Base-by-base conservation (phyloP, 1,140 invertebrate genomes). In the Bombus confusus region DNA sequence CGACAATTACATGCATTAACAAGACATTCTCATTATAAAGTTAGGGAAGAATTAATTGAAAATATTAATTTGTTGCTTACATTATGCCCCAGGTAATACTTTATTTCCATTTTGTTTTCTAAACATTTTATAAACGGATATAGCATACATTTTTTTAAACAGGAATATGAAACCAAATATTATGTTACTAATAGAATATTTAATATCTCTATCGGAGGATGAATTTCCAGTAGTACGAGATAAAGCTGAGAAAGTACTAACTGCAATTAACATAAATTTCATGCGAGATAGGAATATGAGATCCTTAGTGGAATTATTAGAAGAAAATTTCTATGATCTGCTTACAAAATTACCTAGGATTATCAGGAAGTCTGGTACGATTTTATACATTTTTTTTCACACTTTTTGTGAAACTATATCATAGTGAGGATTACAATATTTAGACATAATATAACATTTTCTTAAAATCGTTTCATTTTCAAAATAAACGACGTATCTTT, bases 201-300 rank as follows among this genome's bases (percentile, higher is more conserved):
- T 97, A 15, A 96, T 97, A 73, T 94, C 95, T 15, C 90, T 97
- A 8, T 95, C 96, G 0, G 96, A 96, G 92, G 96, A 97, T 93
- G 95, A 96, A 62, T 93, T 94, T 76, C 68, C 88, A 13, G 93
- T 95, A 89, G 95, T 97, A 37, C 90, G 93, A 13, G 85, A 94
- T n/a, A 92, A 91, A 79, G 95, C 95, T 85, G 88, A 89, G 1
- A 82, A 86, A 34, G 91, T 93, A 1, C 87, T 96, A n/a, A 81
- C 91, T 34, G 28, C 76, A 13, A 93, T 96, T 89, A 95, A 95
- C 88, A 73, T 89, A 64, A 94, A 93, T 37, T 93, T 93, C 72
- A 80, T 91, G 43, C 87, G 89, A n/a, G 87, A 88, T 86, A 84
- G 92, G 25, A 86, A 90, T 75, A 94, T 93, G 62, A 94, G 92